Evolutionary conservation across 2,113 vertebrate genomes (phyloP).

Genomic region (Microtus montanus): DNA sequence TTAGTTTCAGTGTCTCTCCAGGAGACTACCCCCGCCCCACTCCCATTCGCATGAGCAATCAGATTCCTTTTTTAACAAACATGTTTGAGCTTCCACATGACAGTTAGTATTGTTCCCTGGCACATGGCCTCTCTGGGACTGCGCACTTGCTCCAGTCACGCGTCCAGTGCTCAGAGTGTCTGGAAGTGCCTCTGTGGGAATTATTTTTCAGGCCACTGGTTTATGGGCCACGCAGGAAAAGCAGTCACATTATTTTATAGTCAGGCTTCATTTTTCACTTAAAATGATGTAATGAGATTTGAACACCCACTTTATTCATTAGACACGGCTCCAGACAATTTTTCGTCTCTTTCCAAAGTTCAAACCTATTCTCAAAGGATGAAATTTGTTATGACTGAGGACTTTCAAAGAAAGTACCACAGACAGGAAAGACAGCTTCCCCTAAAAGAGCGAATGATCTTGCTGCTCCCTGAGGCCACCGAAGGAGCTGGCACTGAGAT

Average conservation of each 20-base stretch:
- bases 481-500: constrained; percentile 21
- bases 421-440: constrained; percentile 19
- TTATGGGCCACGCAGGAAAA: constrained; percentile 76
- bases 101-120: constrained; percentile 48
- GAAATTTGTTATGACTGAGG: constrained; percentile 63
- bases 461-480: not conserved
- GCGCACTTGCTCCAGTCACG: not conserved
- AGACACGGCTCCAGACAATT: constrained; percentile 64
- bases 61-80: constrained; percentile 51
- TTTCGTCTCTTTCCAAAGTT: constrained; percentile 74
- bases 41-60: constrained; percentile 45
- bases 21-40: not conserved
- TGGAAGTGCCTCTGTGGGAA: constrained; percentile 50
- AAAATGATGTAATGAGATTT: constrained; percentile 74
- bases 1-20: not conserved
- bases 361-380: constrained; percentile 73
- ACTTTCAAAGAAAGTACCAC: constrained; percentile 59
- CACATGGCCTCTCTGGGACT: not conserved
- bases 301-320: constrained; percentile 77
- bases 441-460: not conserved
- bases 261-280: constrained; percentile 80
- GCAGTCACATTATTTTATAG: constrained; percentile 75
- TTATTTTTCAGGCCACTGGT: constrained; percentile 58
- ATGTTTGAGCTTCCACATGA: constrained; percentile 57
- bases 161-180: not conserved